phyloP scores from a whole-genome alignment of 2,888 invertebrate species.

The Petrophora chlorosata region DNA sequence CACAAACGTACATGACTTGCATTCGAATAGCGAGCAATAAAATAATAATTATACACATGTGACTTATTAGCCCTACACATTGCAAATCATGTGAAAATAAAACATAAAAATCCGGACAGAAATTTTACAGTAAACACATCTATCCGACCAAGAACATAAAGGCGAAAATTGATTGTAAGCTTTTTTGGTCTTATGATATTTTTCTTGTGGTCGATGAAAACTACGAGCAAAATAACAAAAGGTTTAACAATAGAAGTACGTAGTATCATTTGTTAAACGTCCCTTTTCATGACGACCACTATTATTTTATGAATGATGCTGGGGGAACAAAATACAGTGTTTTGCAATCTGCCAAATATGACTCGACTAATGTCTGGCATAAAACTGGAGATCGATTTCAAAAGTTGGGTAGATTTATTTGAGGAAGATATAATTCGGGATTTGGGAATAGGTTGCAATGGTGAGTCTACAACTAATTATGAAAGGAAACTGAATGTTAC shows the following conservation, averaged over 20 bases:
- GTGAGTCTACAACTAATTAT: no score
- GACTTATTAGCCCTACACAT: slow-evolving; percentile 77
- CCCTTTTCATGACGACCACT: slow-evolving; percentile 79
- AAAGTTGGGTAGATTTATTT: background rate
- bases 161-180: slow-evolving; percentile 31
- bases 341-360: slow-evolving; percentile 54
- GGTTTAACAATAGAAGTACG: slow-evolving; percentile 78
- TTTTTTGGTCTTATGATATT: slow-evolving; percentile 45
- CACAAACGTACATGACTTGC: slow-evolving; percentile 70
- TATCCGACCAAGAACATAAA: slow-evolving; percentile 20
- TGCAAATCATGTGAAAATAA: slow-evolving; percentile 63
- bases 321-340: slow-evolving; percentile 60
- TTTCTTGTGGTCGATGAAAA: slow-evolving; percentile 43
- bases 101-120: slow-evolving; percentile 38
- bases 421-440: no score
- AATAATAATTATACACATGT: slow-evolving; percentile 83
- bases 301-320: slow-evolving; percentile 80
- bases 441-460: no score
- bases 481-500: no score
- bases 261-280: slow-evolving; percentile 83
- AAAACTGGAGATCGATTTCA: slow-evolving; percentile 3
- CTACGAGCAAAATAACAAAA: slow-evolving; percentile 75
- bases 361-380: slow-evolving; percentile 27
- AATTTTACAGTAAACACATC: slow-evolving; percentile 19
- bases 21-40: slow-evolving; percentile 74